phyloP scores from a whole-genome alignment of 2,113 vertebrate genomes.

The Anguilla rostrata region DNA sequence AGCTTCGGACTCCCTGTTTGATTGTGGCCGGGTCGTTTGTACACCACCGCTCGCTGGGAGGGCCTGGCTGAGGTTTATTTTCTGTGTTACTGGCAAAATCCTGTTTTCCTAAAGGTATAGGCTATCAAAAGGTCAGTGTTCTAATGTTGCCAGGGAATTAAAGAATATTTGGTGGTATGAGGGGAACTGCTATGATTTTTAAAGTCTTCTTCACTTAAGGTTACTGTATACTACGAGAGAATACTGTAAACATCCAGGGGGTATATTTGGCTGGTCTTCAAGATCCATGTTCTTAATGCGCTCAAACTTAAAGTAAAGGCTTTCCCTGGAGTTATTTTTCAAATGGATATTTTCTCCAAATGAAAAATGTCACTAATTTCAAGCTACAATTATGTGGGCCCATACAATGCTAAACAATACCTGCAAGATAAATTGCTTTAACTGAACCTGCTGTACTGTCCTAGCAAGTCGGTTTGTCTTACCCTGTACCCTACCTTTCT shows the following conservation, averaged over 20 bases:
- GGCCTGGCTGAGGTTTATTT: slow-evolving; percentile 3
- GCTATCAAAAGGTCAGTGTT: slow-evolving; percentile 13
- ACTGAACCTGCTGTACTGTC: too few relatives aligned
- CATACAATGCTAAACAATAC: neutral
- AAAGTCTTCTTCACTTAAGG: neutral
- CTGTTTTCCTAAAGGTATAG: neutral
- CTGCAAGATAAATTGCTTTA: neutral
- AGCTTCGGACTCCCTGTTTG: slow-evolving; percentile 10
- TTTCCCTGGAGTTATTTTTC: neutral
- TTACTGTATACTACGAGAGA: neutral
- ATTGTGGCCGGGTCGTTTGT: slow-evolving; percentile 17
- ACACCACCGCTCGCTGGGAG: neutral
- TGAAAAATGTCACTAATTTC: neutral
- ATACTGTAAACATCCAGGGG: neutral
- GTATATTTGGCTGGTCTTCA: neutral
- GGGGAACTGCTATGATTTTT: neutral
- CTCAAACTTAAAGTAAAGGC: neutral
- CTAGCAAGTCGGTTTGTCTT: too few relatives aligned
- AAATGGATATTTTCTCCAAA: neutral
- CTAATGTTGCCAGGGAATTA: neutral
- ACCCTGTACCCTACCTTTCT: too few relatives aligned
- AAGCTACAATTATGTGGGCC: neutral
- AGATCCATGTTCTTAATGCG: neutral
- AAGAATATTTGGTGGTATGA: neutral
- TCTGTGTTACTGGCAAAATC: slow-evolving; percentile 1